Percentiles rank a stretch among this genome's conserved stretches.
Conservation (phyloP, 2,797 vertebrate genomes). For the Prionace glauca region DNA sequence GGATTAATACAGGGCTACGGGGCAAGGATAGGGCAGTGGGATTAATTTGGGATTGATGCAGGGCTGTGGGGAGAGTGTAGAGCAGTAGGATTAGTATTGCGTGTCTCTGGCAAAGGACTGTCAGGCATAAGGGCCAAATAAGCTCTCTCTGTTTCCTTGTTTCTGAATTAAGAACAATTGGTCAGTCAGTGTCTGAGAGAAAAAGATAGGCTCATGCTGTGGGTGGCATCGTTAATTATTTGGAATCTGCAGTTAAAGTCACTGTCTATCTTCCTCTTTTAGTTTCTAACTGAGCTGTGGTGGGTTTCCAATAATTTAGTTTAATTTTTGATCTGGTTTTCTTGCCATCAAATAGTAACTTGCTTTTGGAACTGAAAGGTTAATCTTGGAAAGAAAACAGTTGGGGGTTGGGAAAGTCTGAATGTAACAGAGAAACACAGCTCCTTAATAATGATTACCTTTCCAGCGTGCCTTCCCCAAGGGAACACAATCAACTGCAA, state of each 20-base stretch:
- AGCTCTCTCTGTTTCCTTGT: background rate
- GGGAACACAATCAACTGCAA: slow-evolving; percentile 65
- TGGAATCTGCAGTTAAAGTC: background rate
- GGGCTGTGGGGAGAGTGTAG: too few relatives aligned
- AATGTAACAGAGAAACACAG: background rate
- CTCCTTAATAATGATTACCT: slow-evolving; percentile 20
- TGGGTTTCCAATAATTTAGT: background rate
- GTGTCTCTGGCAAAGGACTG: too few relatives aligned
- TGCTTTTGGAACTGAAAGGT: background rate
- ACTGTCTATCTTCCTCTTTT: background rate
- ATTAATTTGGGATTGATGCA: too few relatives aligned
- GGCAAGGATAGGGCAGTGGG: too few relatives aligned
- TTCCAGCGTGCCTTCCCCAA: slow-evolving; percentile 50
- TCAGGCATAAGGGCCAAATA: background rate
- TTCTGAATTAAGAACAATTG: background rate
- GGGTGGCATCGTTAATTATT: background rate
- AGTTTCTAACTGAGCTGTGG: background rate
- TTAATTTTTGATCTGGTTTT: background rate
- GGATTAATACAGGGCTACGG: too few relatives aligned
- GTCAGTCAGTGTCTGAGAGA: background rate
- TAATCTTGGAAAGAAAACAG: background rate
- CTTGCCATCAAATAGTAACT: background rate
- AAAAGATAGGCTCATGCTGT: background rate
- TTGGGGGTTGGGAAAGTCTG: background rate
- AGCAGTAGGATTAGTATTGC: background rate